Base-by-base conservation (phyloP, 2,888 invertebrate genomes). In the Pseudococcus longispinus region DNA sequence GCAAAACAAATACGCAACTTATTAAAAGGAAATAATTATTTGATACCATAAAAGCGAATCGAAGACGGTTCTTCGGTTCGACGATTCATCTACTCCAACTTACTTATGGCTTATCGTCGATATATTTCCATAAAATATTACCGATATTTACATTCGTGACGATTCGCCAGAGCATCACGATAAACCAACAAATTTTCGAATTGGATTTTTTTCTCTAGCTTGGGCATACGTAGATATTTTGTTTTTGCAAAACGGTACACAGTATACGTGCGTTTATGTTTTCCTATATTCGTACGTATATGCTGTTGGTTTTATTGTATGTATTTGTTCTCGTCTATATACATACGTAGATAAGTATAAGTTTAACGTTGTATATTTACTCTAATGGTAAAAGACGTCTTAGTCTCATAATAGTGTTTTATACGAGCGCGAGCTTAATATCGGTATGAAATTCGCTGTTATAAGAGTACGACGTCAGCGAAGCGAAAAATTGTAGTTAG, bases 401-500 rank as follows among this genome's bases (percentile, higher is more conserved):
- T 70, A 70, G 70, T 70, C 70, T 70, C 32, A 70, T 70, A 70
- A 70, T 70, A 70, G 29, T 70, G 70, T 70, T 70, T 70, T 70
- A 70, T 70, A 29, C 70, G 29, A 70, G 70, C 70, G 70, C 32
- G 70, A 70, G 70, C 70, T 70, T 70, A 70, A 70, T 70, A 70
- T 70, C 29, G 70, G 70, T 70, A 70, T 70, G 70, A 70, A 70
- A 70, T 70, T 70, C 70, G 70, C 70, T 70, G 70, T 70, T 70
- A 70, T 26, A 29, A 70, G 70, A 60, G 60, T 60, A 60, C 60
- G 65, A 9, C 70, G 70, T 70, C 70, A 70, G 29, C 70, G 29
- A 70, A 70, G 70, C 70, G 70, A 70, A 70, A 70, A 70, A 70
- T 70, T 70, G 70, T 70, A 70, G 70, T 70, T 70, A 70, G 70